Conservation (phyloP, 2,797 vertebrate genomes). For the Cyprinella venusta region DNA sequence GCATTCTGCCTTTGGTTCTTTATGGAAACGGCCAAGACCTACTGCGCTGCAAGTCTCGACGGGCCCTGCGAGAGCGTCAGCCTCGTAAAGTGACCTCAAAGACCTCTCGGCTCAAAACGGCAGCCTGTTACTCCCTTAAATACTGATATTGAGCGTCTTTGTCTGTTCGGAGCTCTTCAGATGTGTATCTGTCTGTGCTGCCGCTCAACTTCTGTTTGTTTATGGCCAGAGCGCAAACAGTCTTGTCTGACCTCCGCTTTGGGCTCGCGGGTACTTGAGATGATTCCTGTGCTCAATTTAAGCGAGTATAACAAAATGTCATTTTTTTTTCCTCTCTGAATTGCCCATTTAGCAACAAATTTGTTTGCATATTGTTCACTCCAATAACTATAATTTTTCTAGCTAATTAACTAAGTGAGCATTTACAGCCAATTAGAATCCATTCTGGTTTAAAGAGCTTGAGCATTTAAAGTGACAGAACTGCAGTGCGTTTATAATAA, state of each 20-base stretch:
- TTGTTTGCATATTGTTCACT: background rate
- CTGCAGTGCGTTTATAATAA: background rate
- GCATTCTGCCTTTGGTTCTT: conserved; percentile 50
- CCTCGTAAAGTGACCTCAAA: conserved; percentile 50
- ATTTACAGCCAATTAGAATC: background rate
- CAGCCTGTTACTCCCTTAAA: conserved; percentile 37
- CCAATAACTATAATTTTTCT: background rate
- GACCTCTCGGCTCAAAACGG: conserved; percentile 32
- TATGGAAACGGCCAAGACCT: conserved; percentile 50
- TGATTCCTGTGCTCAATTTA: background rate
- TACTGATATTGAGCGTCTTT: conserved; percentile 32
- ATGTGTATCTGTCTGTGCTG: conserved; percentile 19
- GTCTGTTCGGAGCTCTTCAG: conserved; percentile 31
- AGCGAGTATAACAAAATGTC: background rate
- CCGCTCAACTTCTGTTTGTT: conserved; percentile 21
- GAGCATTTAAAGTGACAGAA: background rate
- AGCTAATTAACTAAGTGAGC: background rate
- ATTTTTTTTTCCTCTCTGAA: background rate
- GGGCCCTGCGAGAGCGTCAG: conserved; percentile 28
- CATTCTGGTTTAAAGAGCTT: background rate
- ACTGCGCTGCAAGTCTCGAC: conserved; percentile 54
- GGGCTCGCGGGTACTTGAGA: conserved; percentile 7
- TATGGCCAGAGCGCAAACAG: background rate
- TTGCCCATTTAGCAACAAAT: background rate
- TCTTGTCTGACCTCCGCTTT: conserved; percentile 26